Evolutionary conservation across 2,888 invertebrate genomes (phyloP), one percentile per base, ranked within the genome.

Genomic region (Conomelus anceps): DNA sequence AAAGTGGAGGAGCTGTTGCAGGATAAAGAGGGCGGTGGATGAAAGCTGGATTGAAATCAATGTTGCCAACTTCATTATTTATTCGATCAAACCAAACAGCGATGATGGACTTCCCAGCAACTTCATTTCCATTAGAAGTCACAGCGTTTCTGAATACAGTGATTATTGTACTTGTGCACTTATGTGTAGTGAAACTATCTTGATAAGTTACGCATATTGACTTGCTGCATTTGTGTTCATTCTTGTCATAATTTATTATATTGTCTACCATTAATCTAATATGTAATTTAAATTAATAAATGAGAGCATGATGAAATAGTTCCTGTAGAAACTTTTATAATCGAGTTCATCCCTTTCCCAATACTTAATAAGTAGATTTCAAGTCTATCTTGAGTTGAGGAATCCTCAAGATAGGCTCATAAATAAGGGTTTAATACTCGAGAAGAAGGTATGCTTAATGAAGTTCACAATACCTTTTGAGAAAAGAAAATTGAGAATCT

Each of bases 1-100:
- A 95, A 95, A 92, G 95, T 96, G 0, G 96, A 96, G 92, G 94
- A 95, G 91, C 94, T 95, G 92, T 95, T 96, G 92, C 96, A 96
- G 92, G 95, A 95, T 90, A 96, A 95, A 89, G 90, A 90, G n/a
- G 90, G 90, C 22, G 89, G 90, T 24, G 89, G 89, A 34, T 90
- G 88, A 89, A 24, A 29, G 1, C 13, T 22, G 17, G 23, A 88
- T 41, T 9, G 13, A 41, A 63, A 63, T n/a, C n/a, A n/a, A n/a
- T 63, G n/a, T 63, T n/a, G n/a, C n/a, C n/a, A 63, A 63, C 63
- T 63, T 20, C 4, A 63, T 63, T 26, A 26, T 26, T 26, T 4
- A 26, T 26, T 26, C 26, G 1, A n/a, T 20, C 20, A 63, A n/a
- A 20, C n/a, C n/a, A 63, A 63, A 63, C n/a, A 63, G 63, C n/a